A percentile compares a stretch with the other conserved stretches of the same genome.
phyloP scores from a whole-genome alignment of 2,888 invertebrate species.

The Phengaris arion region DNA sequence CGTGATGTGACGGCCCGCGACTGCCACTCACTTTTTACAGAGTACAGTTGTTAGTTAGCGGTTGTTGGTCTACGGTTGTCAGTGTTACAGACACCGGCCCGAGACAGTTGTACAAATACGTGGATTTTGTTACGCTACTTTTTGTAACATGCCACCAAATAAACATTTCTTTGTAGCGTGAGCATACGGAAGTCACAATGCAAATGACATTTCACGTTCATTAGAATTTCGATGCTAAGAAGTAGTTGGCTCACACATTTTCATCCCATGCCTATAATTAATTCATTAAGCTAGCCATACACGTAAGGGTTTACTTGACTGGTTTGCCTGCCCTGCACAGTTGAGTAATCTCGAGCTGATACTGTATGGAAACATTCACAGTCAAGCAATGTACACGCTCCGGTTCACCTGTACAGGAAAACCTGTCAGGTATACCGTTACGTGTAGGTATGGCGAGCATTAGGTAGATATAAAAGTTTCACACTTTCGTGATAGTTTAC shows the following conservation, averaged over 20 bases:
- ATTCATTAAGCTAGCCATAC: too few species aligned
- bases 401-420: too few species aligned
- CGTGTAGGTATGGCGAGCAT: too few species aligned
- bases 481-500: too few species aligned
- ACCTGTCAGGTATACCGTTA: too few species aligned
- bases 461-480: too few species aligned
- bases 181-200: not conserved
- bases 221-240: not conserved
- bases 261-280: too few species aligned
- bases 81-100: conserved; percentile 12
- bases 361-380: too few species aligned
- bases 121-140: conserved; percentile 25
- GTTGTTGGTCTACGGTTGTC: not conserved
- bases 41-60: not conserved
- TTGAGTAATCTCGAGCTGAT: too few species aligned
- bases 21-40: not conserved
- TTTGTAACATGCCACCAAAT: conserved; percentile 24
- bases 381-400: too few species aligned
- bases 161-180: conserved; percentile 18
- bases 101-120: conserved; percentile 22
- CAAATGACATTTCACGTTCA: not conserved
- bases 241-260: not conserved
- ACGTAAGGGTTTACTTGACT: too few species aligned
- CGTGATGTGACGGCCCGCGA: not conserved
- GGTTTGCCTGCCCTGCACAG: too few species aligned